Evolutionary conservation across 2,888 invertebrate genomes (phyloP).

Genomic region (Metacarcinus magister): DNA sequence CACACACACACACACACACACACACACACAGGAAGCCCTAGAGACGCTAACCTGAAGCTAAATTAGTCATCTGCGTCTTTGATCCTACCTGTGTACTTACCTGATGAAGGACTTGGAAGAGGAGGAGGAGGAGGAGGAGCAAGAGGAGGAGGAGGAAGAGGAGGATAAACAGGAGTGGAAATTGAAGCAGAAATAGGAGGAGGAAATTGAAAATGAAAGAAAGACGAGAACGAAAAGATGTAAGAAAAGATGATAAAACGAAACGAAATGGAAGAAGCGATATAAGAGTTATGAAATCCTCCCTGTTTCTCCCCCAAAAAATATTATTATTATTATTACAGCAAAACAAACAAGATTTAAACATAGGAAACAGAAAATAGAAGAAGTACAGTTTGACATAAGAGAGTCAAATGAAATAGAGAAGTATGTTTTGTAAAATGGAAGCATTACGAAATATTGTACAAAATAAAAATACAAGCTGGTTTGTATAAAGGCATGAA

Average conservation of each 20-base stretch:
- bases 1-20: constrained; percentile 48
- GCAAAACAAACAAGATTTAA: not conserved
- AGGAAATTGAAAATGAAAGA: not conserved
- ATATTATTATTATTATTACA: not conserved
- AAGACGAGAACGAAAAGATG: not conserved
- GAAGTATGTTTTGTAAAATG: too few relatives aligned
- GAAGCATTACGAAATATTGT: too few relatives aligned
- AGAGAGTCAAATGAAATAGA: too few relatives aligned
- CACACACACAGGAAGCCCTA: not conserved
- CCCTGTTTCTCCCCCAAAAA: not conserved
- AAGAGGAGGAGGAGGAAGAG: constrained; percentile 32
- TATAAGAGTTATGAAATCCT: not conserved
- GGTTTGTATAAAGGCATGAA: too few relatives aligned
- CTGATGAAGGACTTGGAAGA: not conserved
- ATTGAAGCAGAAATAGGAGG: not conserved
- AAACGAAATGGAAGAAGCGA: not conserved
- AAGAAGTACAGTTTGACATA: too few relatives aligned
- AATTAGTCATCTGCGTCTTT: constrained; percentile 33
- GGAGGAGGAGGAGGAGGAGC: constrained; percentile 6
- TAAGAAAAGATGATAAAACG: not conserved
- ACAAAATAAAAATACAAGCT: too few relatives aligned
- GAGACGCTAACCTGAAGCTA: not conserved
- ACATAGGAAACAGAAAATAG: too few relatives aligned
- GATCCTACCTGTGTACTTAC: not conserved
- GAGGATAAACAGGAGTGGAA: not conserved